Evolutionary conservation across 30 jellyfish, hydroid and myxozoan genomes (phyloP).

Genomic region (Hydractinia symbiolongicarpus): DNA sequence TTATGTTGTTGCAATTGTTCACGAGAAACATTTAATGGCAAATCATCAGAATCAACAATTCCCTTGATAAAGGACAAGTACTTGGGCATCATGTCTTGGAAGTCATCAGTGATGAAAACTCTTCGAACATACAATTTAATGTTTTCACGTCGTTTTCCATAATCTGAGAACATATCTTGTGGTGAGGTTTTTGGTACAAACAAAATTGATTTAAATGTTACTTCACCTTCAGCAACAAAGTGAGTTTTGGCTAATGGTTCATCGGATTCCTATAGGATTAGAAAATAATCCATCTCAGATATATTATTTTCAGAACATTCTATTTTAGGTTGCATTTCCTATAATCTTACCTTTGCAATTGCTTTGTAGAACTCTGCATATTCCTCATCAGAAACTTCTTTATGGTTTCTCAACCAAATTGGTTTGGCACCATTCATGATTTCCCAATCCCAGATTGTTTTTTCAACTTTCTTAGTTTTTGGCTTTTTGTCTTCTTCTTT

Average conservation of each 20-base stretch:
- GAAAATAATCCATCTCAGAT: not conserved
- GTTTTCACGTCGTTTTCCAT: slow-evolving; percentile 89
- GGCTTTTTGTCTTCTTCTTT: slow-evolving; percentile 67
- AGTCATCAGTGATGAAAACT: slow-evolving; percentile 94
- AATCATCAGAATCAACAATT: slow-evolving; percentile 97
- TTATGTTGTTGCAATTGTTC: slow-evolving; percentile 97
- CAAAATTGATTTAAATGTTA: slow-evolving; percentile 86
- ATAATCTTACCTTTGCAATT: slow-evolving; percentile 61
- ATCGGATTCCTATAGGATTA: slow-evolving; percentile 61
- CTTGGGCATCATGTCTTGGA: slow-evolving; percentile 96
- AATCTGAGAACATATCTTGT: slow-evolving; percentile 83
- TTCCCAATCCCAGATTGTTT: slow-evolving; percentile 98
- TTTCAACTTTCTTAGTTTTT: slow-evolving; percentile 85
- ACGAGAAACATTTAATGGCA: slow-evolving; percentile 99
- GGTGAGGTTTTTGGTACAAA: slow-evolving; percentile 95
- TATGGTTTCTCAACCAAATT: slow-evolving; percentile 91
- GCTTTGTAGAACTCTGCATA: slow-evolving; percentile 86
- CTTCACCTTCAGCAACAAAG: slow-evolving; percentile 99
- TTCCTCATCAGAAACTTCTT: slow-evolving; percentile 95
- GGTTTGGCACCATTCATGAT: slow-evolving; percentile 86
- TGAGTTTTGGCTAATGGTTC: slow-evolving; percentile 97
- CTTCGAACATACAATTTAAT: slow-evolving; percentile 93
- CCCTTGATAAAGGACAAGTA: slow-evolving; percentile 86
- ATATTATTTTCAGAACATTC: not conserved
- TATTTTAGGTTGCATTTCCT: not conserved